phyloP scores from a whole-genome alignment of 2,888 invertebrate genomes.

The Campaea margaritaria region DNA sequence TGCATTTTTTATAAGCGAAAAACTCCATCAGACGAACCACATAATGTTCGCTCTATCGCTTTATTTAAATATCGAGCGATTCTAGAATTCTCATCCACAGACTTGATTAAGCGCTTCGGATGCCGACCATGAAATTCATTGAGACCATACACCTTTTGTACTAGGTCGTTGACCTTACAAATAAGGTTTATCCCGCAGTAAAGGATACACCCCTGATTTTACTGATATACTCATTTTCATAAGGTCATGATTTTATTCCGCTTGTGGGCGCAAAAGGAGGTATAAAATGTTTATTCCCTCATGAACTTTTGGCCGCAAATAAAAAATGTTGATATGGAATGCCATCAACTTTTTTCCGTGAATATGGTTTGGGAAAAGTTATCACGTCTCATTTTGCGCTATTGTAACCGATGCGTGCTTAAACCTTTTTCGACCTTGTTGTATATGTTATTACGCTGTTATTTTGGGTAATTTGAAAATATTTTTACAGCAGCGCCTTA shows the following conservation, averaged over 20 bases:
- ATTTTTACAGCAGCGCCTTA: too few species aligned
- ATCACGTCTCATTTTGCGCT: slow-evolving; percentile 21
- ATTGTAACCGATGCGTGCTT: slow-evolving; percentile 1
- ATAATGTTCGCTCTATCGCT: too few species aligned
- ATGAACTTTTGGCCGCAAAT: slow-evolving; percentile 32
- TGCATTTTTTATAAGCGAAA: too few species aligned
- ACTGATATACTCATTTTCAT: slow-evolving; percentile 30
- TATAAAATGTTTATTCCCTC: slow-evolving; percentile 32
- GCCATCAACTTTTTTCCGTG: slow-evolving; percentile 26
- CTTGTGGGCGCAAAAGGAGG: slow-evolving; percentile 21
- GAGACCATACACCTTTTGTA: slow-evolving; percentile 49
- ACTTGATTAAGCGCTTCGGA: slow-evolving; percentile 3
- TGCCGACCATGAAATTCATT: slow-evolving; percentile 24
- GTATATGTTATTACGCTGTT: too few species aligned
- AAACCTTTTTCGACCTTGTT: too few species aligned
- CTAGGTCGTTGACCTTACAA: slow-evolving; percentile 37
- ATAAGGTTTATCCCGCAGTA: slow-evolving; percentile 32
- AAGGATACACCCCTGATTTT: slow-evolving; percentile 23
- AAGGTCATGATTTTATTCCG: slow-evolving; percentile 31
- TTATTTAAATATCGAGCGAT: too few species aligned
- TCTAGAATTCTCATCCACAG: neutral
- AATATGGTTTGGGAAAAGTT: slow-evolving; percentile 22
- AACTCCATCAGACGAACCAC: too few species aligned
- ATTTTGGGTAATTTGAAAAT: too few species aligned
- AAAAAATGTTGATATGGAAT: slow-evolving; percentile 31